Evolutionary conservation across 2,113 vertebrate genomes (phyloP).

Genomic region (Tamias sibiricus): DNA sequence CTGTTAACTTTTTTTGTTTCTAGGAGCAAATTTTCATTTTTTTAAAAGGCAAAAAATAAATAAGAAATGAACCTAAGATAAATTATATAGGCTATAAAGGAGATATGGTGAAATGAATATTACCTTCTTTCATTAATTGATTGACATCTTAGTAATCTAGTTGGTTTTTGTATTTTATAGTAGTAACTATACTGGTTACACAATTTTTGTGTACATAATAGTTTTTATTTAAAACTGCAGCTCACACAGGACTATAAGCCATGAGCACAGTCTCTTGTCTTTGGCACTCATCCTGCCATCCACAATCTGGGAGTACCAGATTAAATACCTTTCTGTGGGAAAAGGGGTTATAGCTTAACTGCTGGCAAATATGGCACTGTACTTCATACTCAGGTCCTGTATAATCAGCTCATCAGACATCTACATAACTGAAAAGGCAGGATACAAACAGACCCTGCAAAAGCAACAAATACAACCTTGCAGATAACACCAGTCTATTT

Average conservation of each 20-base stretch:
- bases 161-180: background rate
- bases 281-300: background rate
- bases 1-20: constrained; percentile 16
- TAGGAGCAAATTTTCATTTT: background rate
- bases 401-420: background rate
- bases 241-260: background rate
- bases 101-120: background rate
- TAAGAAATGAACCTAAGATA: background rate
- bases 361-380: background rate
- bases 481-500: background rate
- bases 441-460: background rate
- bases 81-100: background rate
- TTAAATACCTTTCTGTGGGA: background rate
- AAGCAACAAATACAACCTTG: constrained; percentile 10
- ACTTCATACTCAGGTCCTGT: background rate
- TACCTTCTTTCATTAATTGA: background rate
- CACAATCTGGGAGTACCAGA: background rate
- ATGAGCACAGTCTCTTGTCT: background rate
- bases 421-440: background rate
- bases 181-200: background rate
- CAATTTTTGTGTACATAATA: background rate
- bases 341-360: background rate
- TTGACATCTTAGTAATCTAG: constrained; percentile 5
- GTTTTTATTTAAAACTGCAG: background rate
- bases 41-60: background rate